phyloP scores from a whole-genome alignment of 2,888 invertebrate genomes.

The Strigamia crassipes region DNA sequence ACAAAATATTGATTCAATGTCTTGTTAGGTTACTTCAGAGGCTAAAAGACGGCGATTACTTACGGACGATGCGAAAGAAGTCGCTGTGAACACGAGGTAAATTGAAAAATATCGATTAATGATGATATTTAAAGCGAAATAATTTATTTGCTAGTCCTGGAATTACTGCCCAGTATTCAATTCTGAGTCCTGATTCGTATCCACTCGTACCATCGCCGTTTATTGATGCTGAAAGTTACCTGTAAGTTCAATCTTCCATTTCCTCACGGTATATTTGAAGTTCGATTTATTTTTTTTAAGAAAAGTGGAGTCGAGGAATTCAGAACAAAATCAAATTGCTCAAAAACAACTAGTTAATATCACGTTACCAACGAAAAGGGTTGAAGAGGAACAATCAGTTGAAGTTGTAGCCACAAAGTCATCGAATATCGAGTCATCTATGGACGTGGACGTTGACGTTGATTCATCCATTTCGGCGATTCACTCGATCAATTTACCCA shows the following conservation, averaged over 20 bases:
- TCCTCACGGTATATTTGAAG: background rate
- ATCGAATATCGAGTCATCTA: background rate
- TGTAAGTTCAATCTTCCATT: background rate
- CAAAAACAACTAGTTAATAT: background rate
- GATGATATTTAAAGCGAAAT: no score
- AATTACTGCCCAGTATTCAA: no score
- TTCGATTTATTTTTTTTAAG: background rate
- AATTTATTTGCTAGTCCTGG: no score
- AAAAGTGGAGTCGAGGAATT: background rate
- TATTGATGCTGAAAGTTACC: background rate
- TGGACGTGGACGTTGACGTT: background rate
- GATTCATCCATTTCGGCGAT: no score
- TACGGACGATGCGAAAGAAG: background rate
- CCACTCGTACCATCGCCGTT: background rate
- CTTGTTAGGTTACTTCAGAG: background rate
- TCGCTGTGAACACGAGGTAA: background rate
- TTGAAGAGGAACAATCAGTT: background rate
- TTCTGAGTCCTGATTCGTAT: no score
- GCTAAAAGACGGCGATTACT: background rate
- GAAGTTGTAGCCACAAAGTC: background rate
- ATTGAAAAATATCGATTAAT: background rate
- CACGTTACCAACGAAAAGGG: background rate
- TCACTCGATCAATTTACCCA: no score
- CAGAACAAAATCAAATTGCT: background rate
- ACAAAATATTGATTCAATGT: no score